A percentile compares a stretch with the other conserved stretches of the same genome.
These are phyloP conservation scores for Xenus cinereus DNA, from an alignment of 2,113 vertebrate species.

Conservation along the genomic window DNA sequence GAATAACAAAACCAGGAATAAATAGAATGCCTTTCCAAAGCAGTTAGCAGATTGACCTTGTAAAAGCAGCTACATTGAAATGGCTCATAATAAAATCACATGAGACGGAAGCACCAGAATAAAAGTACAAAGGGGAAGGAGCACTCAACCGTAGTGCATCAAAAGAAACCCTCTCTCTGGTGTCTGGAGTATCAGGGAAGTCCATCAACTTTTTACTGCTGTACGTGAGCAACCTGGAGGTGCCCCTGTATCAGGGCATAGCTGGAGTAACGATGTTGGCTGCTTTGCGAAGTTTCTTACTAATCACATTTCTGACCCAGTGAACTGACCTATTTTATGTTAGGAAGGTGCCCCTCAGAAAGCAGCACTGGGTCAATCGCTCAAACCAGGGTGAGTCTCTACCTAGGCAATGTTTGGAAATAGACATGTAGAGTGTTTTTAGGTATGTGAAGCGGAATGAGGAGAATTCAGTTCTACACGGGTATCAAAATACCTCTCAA, in stretches of 20 bases:
- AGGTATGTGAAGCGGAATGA: background rate
- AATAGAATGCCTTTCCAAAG: background rate
- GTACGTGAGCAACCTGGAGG: background rate
- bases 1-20: background rate
- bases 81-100: background rate
- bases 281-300: background rate
- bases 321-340: background rate
- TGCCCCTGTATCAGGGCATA: background rate
- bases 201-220: background rate
- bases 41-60: background rate
- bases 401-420: background rate
- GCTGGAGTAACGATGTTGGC: background rate
- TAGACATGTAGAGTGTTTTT: rapidly evolving
- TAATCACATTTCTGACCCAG: background rate
- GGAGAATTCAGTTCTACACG: background rate
- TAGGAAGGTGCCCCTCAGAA: background rate
- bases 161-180: background rate
- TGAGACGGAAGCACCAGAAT: background rate
- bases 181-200: background rate
- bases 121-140: background rate
- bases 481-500: background rate
- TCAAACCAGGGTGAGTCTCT: background rate
- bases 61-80: background rate
- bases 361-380: background rate
- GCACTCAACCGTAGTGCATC: rapidly evolving